Evolutionary conservation across 2,113 vertebrate genomes (phyloP).

Genomic region (Rhea americana): DNA sequence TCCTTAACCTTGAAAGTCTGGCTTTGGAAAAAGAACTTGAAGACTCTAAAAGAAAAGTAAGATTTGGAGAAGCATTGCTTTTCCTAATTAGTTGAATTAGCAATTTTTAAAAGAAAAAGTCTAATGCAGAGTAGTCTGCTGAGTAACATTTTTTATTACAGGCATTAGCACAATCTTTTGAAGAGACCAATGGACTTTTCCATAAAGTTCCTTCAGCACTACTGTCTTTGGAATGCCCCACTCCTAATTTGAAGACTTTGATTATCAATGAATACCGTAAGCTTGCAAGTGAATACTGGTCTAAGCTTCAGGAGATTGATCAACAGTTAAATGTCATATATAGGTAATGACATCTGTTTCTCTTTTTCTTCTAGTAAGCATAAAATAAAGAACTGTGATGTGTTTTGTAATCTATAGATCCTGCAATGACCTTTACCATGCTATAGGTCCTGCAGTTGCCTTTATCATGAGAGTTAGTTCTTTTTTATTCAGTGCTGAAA

Average conservation of each 20-base stretch:
- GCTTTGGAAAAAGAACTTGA: conserved; percentile 78
- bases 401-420: not conserved
- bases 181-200: conserved; percentile 56
- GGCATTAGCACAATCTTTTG: conserved; percentile 30
- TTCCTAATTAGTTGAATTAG: not conserved
- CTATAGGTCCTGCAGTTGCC: not conserved
- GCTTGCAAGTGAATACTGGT: conserved; percentile 78
- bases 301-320: conserved; percentile 74
- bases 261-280: conserved; percentile 80
- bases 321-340: conserved; percentile 72
- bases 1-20: conserved; percentile 76
- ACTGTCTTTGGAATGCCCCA: conserved; percentile 82
- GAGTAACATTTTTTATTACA: conserved; percentile 17
- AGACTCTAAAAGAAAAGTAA: conserved; percentile 78
- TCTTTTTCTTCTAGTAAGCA: not conserved
- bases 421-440: not conserved
- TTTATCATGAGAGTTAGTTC: not conserved
- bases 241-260: conserved; percentile 80
- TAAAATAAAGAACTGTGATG: not conserved
- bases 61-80: not conserved
- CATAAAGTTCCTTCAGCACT: conserved; percentile 78
- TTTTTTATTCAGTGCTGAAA: not conserved
- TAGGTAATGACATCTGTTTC: conserved; percentile 72
- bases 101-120: not conserved
- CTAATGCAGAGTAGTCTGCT: not conserved